phyloP scores from a whole-genome alignment of 1,140 invertebrate species.

The Drosophila erecta region DNA sequence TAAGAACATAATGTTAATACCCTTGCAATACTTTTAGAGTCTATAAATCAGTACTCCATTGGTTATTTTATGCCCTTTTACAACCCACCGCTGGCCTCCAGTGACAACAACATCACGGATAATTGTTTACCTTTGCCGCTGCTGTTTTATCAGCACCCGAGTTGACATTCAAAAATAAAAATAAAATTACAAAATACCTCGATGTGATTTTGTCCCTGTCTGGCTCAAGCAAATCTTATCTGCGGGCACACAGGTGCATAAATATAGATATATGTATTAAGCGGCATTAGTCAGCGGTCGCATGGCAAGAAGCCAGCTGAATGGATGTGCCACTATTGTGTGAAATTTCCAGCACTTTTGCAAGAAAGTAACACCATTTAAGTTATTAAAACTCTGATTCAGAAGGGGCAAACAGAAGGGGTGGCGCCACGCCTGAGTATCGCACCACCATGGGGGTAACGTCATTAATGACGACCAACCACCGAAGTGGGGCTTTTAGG shows the following conservation, averaged over 20 bases:
- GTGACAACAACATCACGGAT: slow-evolving; percentile 26
- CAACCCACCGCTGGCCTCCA: slow-evolving; percentile 28
- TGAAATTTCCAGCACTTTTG: slow-evolving; percentile 1
- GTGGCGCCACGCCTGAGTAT: slow-evolving; percentile 34
- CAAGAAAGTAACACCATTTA: slow-evolving; percentile 3
- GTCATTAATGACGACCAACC: slow-evolving; percentile 36
- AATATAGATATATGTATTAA: slow-evolving; percentile 8
- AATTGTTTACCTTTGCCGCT: slow-evolving; percentile 43
- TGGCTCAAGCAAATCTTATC: slow-evolving; percentile 62
- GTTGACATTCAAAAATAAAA: slow-evolving; percentile 71
- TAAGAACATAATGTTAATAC: no score
- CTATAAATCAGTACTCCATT: slow-evolving; percentile 5
- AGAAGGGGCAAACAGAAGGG: neutral
- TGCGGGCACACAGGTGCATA: slow-evolving; percentile 16
- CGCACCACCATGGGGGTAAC: slow-evolving; percentile 14
- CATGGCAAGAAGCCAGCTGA: slow-evolving; percentile 19
- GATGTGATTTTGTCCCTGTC: slow-evolving; percentile 21
- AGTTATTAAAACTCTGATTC: slow-evolving; percentile 5
- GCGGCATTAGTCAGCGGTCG: slow-evolving; percentile 52
- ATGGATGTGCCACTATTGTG: neutral
- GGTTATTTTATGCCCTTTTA: slow-evolving; percentile 17
- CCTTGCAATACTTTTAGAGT: neutral
- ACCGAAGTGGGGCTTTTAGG: slow-evolving; percentile 43
- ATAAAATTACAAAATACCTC: slow-evolving; percentile 56
- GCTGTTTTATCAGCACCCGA: slow-evolving; percentile 55